Conservation (phyloP, 1,140 invertebrate species). For the Tenebrio molitor region DNA sequence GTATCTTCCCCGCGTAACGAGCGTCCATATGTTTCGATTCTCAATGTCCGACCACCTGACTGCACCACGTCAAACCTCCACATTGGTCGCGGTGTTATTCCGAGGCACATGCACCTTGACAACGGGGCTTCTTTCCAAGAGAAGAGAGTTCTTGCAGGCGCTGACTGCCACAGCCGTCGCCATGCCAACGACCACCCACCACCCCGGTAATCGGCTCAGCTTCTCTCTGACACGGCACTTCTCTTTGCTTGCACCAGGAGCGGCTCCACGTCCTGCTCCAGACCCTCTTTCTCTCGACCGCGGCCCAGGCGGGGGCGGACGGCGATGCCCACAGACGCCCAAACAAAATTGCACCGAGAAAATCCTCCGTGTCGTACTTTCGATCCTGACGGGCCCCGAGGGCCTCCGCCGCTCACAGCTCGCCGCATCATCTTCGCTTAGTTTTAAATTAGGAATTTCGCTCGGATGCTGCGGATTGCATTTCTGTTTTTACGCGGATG, state of each 20-base stretch:
- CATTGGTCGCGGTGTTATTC: constrained; percentile 31
- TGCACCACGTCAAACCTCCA: too few species aligned
- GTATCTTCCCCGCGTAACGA: constrained; percentile 34
- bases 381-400: constrained; percentile 20
- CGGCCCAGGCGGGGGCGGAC: neutral
- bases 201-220: constrained; percentile 55
- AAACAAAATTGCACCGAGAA: constrained; percentile 34
- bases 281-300: constrained; percentile 18
- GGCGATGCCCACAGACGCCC: constrained; percentile 15
- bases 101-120: constrained; percentile 39
- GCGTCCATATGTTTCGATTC: constrained; percentile 16
- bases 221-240: constrained; percentile 46
- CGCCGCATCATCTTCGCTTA: constrained; percentile 20
- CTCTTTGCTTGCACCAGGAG: constrained; percentile 42
- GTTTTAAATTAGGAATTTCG: constrained; percentile 20
- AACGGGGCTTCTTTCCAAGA: constrained; percentile 9
- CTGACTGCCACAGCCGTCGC: constrained; percentile 38
- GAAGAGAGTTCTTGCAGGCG: constrained; percentile 42
- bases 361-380: constrained; percentile 31
- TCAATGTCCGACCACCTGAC: neutral
- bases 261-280: constrained; percentile 21
- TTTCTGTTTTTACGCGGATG: too few species aligned
- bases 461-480: too few species aligned
- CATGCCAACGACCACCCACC: constrained; percentile 47
- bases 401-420: constrained; percentile 11